Conservation (phyloP, 1,140 invertebrate species). For the Physella acuta region DNA sequence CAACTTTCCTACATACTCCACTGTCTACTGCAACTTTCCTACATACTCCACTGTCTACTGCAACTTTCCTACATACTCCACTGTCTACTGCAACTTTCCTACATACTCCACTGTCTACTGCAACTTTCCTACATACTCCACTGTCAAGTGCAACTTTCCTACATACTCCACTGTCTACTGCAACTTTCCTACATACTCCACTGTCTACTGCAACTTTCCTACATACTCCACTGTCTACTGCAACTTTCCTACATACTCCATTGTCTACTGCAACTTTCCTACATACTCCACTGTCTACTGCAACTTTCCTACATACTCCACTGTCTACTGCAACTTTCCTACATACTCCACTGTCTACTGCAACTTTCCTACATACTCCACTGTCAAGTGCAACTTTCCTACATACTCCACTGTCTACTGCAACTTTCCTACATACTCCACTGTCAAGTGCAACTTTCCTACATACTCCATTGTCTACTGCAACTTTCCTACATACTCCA, state of each 20-base stretch:
- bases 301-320: neutral
- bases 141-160: too few relatives aligned
- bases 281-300: neutral
- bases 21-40: neutral
- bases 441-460: too few relatives aligned
- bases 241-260: neutral
- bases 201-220: neutral
- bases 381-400: too few relatives aligned
- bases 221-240: neutral
- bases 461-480: too few relatives aligned
- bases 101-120: too few relatives aligned
- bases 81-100: neutral
- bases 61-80: neutral
- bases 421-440: too few relatives aligned
- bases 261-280: neutral
- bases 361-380: neutral
- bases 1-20: neutral
- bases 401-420: too few relatives aligned
- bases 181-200: neutral
- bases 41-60: neutral
- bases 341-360: neutral
- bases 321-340: neutral
- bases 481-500: too few relatives aligned
- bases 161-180: too few relatives aligned
- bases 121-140: too few relatives aligned